A percentile compares a stretch with the other conserved stretches of the same genome.
Evolutionary conservation across 2,113 vertebrate species (phyloP).

Genomic region (Recurvirostra avosetta): DNA sequence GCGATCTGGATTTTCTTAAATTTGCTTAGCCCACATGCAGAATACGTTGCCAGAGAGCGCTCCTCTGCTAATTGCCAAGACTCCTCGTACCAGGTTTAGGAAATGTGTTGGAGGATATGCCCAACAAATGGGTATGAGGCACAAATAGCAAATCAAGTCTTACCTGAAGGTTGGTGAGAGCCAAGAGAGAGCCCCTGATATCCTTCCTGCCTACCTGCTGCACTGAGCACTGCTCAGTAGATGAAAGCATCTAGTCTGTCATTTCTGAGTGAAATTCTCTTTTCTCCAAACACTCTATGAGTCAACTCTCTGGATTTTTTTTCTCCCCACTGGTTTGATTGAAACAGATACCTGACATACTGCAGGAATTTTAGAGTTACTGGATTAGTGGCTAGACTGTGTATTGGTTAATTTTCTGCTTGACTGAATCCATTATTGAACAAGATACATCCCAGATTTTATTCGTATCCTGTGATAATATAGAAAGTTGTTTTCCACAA

Average conservation of each 20-base stretch:
- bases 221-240: neutral
- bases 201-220: neutral
- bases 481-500: neutral
- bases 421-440: neutral
- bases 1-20: neutral
- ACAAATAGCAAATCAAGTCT: neutral
- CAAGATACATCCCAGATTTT: conserved; percentile 6
- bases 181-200: neutral
- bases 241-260: neutral
- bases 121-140: neutral
- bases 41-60: neutral
- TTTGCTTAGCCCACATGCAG: neutral
- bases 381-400: neutral
- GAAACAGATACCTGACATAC: neutral
- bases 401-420: conserved; percentile 25
- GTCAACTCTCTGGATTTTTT: neutral
- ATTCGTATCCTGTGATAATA: neutral
- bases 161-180: neutral
- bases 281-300: neutral
- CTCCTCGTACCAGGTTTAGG: neutral
- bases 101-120: neutral
- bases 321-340: neutral
- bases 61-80: neutral
- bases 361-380: neutral
- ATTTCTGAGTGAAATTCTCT: neutral